Evolutionary conservation across 2,888 invertebrate genomes (phyloP), one percentile per base, ranked within the genome.

Genomic region (Cosmia trapezina): DNA sequence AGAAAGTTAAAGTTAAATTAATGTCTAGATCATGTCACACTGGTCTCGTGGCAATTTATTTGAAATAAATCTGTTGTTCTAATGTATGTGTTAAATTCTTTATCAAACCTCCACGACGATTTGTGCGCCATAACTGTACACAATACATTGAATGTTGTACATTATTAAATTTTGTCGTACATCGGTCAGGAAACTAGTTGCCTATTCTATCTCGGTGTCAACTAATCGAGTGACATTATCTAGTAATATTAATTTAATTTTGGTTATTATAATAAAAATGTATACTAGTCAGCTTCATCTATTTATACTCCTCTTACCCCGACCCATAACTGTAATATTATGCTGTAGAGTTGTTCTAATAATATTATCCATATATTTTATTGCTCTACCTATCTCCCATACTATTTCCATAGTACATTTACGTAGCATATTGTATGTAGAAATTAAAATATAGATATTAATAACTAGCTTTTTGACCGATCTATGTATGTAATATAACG

Each of bases 21-120:
- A 96, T 96, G 95, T 96, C 96, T 96, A 96, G 96, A 96, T 96
- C 93, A 95, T 96, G 96, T 96, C 96, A 96, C 96, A 96, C 90
- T 92, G 94, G 92, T 94, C 93, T 94, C 94, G 96, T 96, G 96
- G 96, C 96, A 96, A 94, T 93, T 94, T 95, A 94, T 95, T 94
- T 93, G 93, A 95, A 96, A 96, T 96, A 96, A 96, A 96, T 95
- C 95, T 96, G 94, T 96, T 96, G 95, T 96, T 95, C 93, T 92
- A 93, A 94, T 89, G 90, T 91, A 88, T 93, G 95, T 96, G 94
- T 95, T 90, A 92, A 94, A 91, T 95, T 95, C 92, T 93, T 96
- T 95, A 89, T 90, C 86, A 89, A 86, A 93, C 95, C 95, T 94
- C 86, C 83, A 89, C 89, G 91, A 91, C 90, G 91, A 90, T 92